Conservation (phyloP, 2,888 invertebrate species). For the Acrobasis repandana region DNA sequence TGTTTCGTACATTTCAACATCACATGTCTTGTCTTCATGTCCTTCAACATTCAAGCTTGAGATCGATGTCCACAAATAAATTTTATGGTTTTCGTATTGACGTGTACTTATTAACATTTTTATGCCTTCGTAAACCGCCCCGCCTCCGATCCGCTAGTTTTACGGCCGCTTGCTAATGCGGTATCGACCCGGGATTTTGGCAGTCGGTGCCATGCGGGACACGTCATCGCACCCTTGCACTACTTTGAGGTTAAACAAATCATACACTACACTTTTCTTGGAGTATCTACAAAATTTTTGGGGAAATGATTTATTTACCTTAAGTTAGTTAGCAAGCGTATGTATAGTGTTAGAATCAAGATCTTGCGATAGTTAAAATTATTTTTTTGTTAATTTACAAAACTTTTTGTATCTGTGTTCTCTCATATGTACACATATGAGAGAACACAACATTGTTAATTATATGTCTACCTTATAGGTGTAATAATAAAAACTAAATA, state of each 20-base stretch:
- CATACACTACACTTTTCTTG: neutral
- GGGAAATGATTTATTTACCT: too few relatives aligned
- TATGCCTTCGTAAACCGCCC: slow-evolving; percentile 18
- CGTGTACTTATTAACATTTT: slow-evolving; percentile 14
- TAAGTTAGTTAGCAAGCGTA: too few relatives aligned
- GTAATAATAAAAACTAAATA: too few relatives aligned
- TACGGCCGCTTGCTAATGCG: slow-evolving; percentile 54
- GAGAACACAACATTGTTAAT: too few relatives aligned
- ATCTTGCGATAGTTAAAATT: too few relatives aligned
- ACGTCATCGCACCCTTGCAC: slow-evolving; percentile 21
- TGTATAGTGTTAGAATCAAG: too few relatives aligned
- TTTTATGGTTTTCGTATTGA: neutral
- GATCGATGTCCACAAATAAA: slow-evolving; percentile 2
- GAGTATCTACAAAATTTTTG: too few relatives aligned
- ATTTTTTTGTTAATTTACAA: too few relatives aligned
- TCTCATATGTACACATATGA: too few relatives aligned
- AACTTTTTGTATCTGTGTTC: too few relatives aligned
- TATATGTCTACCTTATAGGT: too few relatives aligned
- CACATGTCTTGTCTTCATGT: neutral
- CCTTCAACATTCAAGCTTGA: neutral
- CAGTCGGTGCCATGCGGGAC: slow-evolving; percentile 65
- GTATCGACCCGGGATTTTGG: slow-evolving; percentile 73
- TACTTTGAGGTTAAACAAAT: slow-evolving; percentile 7
- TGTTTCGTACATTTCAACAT: neutral
- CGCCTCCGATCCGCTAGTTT: slow-evolving; percentile 32